Evolutionary conservation across 1,140 invertebrate species (phyloP), one percentile per base, ranked within the genome.

Genomic region (Ptiloglossa arizonensis): DNA sequence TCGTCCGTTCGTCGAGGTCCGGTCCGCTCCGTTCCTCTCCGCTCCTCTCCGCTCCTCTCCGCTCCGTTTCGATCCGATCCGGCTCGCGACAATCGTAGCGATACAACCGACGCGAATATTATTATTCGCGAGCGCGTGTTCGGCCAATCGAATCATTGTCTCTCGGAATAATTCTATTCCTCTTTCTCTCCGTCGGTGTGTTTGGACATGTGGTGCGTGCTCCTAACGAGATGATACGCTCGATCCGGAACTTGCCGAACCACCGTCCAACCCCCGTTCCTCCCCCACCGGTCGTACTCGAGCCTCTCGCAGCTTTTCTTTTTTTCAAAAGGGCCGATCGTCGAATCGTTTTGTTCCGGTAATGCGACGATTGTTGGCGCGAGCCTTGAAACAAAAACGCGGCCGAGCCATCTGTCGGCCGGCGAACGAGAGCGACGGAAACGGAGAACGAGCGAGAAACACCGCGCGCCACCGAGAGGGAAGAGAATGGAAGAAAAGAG

Each of bases 331-430:
- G 78, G 83, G 60, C 54, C 87, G 85, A 89, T 91, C 90, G 89
- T 90, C 86, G 89, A 89, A 74, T 86, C 86, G 87, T 91, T 86
- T 91, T 91, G 90, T 92, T 90, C 74, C 87, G 84, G 77, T 91
- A 92, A 92, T 91, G 90, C 90, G 89, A 86, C 91, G 91, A 92
- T 92, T 92, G 90, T 88, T 87, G 85, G 81, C 87, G 81, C 82
- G 81, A 85, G 86, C 87, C 88, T 91, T 90, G 90, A 92, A 93
- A 93, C 90, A 92, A 93, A 92, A 92, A 91, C 89, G 86, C 81
- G 79, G 79, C 79, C 82, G 75, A 82, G 87, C 91, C 91, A 92
- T 92, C 91, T 93, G 91, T 91, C 90, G 85, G 54, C 67, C 63
- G 9, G 57, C 29, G 75, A 50, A 54, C n/a, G n/a, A 78, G 83